Base-by-base conservation (phyloP, 2,888 invertebrate species). In the Tetanocera ferruginea region DNA sequence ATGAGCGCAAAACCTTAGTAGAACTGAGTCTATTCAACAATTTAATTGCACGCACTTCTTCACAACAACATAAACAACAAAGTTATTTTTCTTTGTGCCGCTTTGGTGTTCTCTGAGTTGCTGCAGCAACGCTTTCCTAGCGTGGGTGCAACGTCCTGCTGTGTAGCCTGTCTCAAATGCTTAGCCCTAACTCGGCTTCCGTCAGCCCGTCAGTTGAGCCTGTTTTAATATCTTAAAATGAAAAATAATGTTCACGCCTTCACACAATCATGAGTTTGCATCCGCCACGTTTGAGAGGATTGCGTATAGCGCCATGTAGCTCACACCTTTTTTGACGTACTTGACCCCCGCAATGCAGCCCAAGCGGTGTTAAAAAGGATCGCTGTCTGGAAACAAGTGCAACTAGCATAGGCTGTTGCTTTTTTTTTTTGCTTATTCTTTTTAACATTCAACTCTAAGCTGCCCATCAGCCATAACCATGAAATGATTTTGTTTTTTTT, bases 211-310 rank as follows among this genome's bases (percentile, higher is more conserved):
- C 43, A 11, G 49, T 67, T 4, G 67, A 51, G 37, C 55, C 23
- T 17, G 31, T 25, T 57, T 37, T 31, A 43, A 19, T 57, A 57
- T 72, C 25, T 72, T 43, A 43, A 74, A 62, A 74, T 62, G 73
- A 74, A 62, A 64, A 74, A 74, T 74, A 49, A 62, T 51, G 19
- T 62, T 49, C 23, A 74, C 73, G 73, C 73, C 73, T 64, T 60
- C 23, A 34, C 71, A 57, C 55, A 37, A 34, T 57, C 37, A 60
- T 72, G 72, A 72, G 72, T 72, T 52, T 57, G 57, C 72, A 60
- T 72, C 57, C 57, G 37, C 19, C 37, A 14, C 25, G 57, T 34
- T 49, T 43, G 23, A 17, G 49, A 51, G 28, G 25, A 25, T 31
- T 25, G 67, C 19, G 67, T 69, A 28, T 69, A 28, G 28, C n/a